Conservation (phyloP, 2,113 vertebrate genomes). For the Cyanoliseus patagonus region DNA sequence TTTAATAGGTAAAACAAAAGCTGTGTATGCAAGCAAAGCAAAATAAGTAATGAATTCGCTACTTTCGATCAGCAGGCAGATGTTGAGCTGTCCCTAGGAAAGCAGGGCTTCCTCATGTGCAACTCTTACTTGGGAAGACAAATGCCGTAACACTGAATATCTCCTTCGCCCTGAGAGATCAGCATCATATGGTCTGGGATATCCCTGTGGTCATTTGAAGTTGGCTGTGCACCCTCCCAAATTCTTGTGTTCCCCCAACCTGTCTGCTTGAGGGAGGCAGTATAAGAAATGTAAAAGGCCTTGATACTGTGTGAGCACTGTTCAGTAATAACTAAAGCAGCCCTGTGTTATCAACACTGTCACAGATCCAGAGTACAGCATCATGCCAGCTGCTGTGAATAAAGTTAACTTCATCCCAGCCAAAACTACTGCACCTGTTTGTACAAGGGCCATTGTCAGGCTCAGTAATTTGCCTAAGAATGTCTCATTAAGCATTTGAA, state of each 20-base stretch:
- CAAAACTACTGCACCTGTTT: neutral
- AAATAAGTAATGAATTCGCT: neutral
- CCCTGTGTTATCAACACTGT: neutral
- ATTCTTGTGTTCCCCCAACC: neutral
- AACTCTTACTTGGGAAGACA: neutral
- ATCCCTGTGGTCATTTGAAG: neutral
- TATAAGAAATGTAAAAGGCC: neutral
- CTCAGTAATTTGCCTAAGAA: neutral
- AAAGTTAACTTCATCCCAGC: neutral
- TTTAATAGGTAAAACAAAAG: neutral
- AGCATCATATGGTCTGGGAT: rapidly evolving
- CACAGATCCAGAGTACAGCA: neutral
- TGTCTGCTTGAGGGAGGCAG: neutral
- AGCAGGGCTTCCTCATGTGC: neutral
- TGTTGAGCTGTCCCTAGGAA: neutral
- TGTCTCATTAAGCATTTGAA: neutral
- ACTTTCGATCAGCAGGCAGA: neutral
- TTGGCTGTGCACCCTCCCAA: neutral
- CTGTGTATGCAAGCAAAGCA: neutral
- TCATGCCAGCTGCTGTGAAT: neutral
- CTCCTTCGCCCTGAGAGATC: neutral
- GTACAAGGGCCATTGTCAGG: neutral
- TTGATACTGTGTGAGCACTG: neutral
- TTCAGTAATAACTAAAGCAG: neutral
- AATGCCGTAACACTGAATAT: rapidly evolving